A percentile compares a stretch with the other conserved stretches of the same genome.
Evolutionary conservation across 2,797 vertebrate species (phyloP).

Genomic region (Tachyglossus aculeatus): DNA sequence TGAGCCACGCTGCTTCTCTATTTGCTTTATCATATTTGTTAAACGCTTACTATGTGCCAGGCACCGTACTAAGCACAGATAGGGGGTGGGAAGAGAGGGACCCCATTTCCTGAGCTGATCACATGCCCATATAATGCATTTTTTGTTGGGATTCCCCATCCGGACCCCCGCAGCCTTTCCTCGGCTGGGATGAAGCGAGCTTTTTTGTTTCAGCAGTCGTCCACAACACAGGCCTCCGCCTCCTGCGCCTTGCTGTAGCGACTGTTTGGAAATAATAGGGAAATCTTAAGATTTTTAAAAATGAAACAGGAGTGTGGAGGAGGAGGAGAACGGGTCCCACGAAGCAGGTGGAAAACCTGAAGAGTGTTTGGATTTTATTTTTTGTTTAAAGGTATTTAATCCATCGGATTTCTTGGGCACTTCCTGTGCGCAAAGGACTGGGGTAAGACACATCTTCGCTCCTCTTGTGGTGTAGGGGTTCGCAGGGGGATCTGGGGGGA

Average conservation of each 20-base stretch:
- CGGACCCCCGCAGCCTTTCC: neutral
- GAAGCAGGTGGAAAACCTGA: no score
- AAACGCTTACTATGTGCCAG: no score
- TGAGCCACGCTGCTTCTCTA: no score
- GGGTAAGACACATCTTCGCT: no score
- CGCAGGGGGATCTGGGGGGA: no score
- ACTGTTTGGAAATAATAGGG: slow-evolving; percentile 40
- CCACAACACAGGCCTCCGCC: slow-evolving; percentile 37
- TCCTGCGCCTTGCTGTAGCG: slow-evolving; percentile 45
- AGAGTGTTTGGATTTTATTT: no score
- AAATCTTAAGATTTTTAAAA: neutral
- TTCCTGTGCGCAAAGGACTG: no score
- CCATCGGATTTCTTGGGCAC: no score
- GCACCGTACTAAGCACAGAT: no score
- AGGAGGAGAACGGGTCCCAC: slow-evolving; percentile 46
- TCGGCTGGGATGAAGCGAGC: slow-evolving; percentile 28
- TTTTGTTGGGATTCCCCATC: neutral
- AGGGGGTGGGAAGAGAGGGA: neutral
- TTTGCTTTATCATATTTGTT: no score
- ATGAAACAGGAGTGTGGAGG: neutral
- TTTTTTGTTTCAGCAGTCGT: slow-evolving; percentile 55
- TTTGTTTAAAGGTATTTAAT: no score
- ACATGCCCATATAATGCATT: slow-evolving; percentile 11
- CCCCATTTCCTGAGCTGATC: neutral
- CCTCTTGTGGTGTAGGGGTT: no score